Evolutionary conservation across 2,797 vertebrate genomes (phyloP).

Genomic region (Sarcophilus harrisii): DNA sequence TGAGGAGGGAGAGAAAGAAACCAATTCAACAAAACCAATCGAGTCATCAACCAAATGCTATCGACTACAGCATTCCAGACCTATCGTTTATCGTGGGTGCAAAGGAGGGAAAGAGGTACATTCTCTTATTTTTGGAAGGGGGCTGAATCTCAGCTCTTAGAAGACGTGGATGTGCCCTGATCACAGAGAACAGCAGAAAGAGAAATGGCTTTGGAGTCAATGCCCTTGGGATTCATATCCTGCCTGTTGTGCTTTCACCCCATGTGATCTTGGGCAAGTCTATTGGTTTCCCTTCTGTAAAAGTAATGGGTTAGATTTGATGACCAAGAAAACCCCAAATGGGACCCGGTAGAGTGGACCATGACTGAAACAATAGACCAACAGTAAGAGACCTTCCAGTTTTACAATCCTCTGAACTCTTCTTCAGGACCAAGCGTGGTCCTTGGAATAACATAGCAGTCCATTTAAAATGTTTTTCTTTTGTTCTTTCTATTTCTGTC

Average conservation of each 20-base stretch:
- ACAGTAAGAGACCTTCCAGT: neutral
- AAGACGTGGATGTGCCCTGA: neutral
- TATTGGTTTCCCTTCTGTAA: neutral
- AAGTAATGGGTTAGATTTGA: neutral
- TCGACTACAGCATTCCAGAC: neutral
- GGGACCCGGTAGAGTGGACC: neutral
- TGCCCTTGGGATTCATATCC: neutral
- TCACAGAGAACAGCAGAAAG: neutral
- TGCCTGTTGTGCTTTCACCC: neutral
- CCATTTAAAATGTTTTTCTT: neutral
- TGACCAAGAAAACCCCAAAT: neutral
- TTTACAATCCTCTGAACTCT: neutral
- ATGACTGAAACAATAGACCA: neutral
- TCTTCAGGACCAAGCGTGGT: neutral
- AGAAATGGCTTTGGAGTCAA: neutral
- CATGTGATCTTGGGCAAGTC: neutral
- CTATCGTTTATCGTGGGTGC: neutral
- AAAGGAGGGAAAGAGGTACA: neutral
- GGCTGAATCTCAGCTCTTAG: neutral
- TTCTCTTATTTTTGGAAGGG: neutral
- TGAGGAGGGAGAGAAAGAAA: neutral
- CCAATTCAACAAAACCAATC: neutral
- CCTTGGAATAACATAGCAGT: neutral
- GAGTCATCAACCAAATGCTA: neutral
- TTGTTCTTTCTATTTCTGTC: neutral